These are phyloP conservation scores for Lordiphosa fenestrarum DNA, from an alignment of 2,888 invertebrate genomes.

Conservation along the genomic window DNA sequence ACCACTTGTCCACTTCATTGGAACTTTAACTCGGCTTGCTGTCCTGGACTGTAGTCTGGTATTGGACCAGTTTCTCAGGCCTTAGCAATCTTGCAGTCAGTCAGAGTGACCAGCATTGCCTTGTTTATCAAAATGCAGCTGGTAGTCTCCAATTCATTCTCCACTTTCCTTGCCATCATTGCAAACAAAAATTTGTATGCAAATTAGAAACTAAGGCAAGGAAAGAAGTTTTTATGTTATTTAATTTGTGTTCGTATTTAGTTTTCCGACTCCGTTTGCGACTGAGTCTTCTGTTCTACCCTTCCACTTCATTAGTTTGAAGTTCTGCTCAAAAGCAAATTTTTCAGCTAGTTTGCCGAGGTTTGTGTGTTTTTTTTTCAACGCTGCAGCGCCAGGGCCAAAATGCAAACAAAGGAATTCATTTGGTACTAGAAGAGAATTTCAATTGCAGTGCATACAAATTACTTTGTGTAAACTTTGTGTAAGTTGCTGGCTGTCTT, in stretches of 20 bases:
- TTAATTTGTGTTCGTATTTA: slow-evolving; percentile 36
- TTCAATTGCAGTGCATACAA: slow-evolving; percentile 68
- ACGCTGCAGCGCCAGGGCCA: slow-evolving; percentile 21
- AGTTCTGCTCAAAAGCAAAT: slow-evolving; percentile 48
- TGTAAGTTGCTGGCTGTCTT: slow-evolving; percentile 38
- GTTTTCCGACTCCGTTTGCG: slow-evolving; percentile 6
- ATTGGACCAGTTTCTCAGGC: no score
- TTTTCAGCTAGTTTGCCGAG: slow-evolving; percentile 48
- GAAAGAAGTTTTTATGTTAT: slow-evolving; percentile 27
- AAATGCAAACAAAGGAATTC: slow-evolving; percentile 63
- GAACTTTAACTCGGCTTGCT: no score
- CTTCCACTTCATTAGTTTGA: slow-evolving; percentile 61
- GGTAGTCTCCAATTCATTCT: no score
- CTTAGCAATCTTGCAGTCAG: no score
- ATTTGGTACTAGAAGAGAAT: slow-evolving; percentile 64
- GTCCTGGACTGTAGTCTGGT: no score
- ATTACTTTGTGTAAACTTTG: slow-evolving; percentile 66
- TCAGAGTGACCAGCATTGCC: no score
- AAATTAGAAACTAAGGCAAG: slow-evolving; percentile 27
- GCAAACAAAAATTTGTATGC: slow-evolving; percentile 28
- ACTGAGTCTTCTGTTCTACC: slow-evolving; percentile 24
- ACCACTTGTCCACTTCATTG: no score
- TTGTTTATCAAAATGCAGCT: no score
- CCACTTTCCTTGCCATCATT: slow-evolving; percentile 12
- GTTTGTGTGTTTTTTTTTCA: slow-evolving; percentile 20